These are phyloP conservation scores for Wasmannia auropunctata DNA, from an alignment of 1,140 invertebrate genomes.

Conservation along the genomic window DNA sequence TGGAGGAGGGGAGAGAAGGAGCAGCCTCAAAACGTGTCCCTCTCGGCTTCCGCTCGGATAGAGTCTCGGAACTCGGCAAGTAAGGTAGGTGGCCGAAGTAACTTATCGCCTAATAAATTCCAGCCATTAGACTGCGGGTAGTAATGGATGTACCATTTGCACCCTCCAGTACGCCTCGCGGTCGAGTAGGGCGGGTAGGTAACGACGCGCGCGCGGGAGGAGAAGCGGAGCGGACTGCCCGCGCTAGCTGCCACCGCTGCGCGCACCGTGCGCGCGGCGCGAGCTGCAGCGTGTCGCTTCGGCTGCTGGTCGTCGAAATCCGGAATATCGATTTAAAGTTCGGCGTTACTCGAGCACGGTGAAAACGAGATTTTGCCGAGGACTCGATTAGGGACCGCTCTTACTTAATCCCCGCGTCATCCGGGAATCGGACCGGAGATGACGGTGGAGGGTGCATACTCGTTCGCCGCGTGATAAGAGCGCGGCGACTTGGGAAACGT, in stretches of 20 bases:
- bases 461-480: not conserved
- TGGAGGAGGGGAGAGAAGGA: not conserved
- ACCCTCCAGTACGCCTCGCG: slow-evolving; percentile 70
- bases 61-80: slow-evolving; percentile 73
- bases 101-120: slow-evolving; percentile 82
- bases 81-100: slow-evolving; percentile 72
- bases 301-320: slow-evolving; percentile 53
- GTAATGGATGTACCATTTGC: slow-evolving; percentile 80
- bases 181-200: slow-evolving; percentile 41
- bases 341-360: slow-evolving; percentile 50
- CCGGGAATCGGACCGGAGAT: slow-evolving; percentile 4
- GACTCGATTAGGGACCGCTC: slow-evolving; percentile 60
- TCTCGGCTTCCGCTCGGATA: slow-evolving; percentile 68
- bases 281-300: slow-evolving; percentile 38
- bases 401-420: slow-evolving; percentile 6
- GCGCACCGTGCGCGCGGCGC: slow-evolving; percentile 20
- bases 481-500: not conserved
- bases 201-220: not conserved
- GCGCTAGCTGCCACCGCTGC: slow-evolving; percentile 17
- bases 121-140: slow-evolving; percentile 80
- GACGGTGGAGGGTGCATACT: not conserved
- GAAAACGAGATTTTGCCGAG: slow-evolving; percentile 26
- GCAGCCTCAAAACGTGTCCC: slow-evolving; percentile 69
- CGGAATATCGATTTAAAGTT: slow-evolving; percentile 74
- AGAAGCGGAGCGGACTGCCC: not conserved